phyloP scores from a whole-genome alignment of 2,113 vertebrate species.

The Phainopepla nitens region DNA sequence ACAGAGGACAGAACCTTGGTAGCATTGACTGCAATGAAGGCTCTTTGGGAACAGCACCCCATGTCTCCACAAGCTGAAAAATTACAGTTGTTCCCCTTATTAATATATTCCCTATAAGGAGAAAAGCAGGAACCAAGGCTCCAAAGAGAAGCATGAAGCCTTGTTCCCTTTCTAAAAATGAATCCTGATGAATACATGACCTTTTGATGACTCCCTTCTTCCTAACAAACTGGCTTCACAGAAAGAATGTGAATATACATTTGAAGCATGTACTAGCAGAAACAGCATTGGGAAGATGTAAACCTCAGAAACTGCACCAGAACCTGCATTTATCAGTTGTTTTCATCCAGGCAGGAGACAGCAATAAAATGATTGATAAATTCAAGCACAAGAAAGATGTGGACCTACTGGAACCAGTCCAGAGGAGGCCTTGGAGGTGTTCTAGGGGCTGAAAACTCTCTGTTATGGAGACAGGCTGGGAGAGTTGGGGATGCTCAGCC shows the following conservation, averaged over 20 bases:
- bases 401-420: not conserved
- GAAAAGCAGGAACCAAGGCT: not conserved
- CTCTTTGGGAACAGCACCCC: not conserved
- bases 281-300: not conserved
- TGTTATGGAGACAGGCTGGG: not conserved
- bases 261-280: not conserved
- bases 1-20: not conserved
- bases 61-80: not conserved
- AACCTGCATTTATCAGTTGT: not conserved
- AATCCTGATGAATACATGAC: conserved; percentile 8
- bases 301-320: not conserved
- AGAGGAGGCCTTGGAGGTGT: not conserved
- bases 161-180: conserved; percentile 15
- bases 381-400: not conserved
- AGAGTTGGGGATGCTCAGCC: not conserved
- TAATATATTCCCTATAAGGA: conserved; percentile 17
- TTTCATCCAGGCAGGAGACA: not conserved
- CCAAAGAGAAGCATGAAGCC: not conserved
- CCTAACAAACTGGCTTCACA: not conserved
- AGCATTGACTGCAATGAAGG: not conserved
- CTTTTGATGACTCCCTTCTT: conserved; percentile 17
- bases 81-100: not conserved
- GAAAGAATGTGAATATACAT: not conserved
- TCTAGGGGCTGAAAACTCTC: not conserved
- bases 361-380: not conserved